Conservation (phyloP, 2,888 invertebrate genomes). For the Acanthopleura granulata region DNA sequence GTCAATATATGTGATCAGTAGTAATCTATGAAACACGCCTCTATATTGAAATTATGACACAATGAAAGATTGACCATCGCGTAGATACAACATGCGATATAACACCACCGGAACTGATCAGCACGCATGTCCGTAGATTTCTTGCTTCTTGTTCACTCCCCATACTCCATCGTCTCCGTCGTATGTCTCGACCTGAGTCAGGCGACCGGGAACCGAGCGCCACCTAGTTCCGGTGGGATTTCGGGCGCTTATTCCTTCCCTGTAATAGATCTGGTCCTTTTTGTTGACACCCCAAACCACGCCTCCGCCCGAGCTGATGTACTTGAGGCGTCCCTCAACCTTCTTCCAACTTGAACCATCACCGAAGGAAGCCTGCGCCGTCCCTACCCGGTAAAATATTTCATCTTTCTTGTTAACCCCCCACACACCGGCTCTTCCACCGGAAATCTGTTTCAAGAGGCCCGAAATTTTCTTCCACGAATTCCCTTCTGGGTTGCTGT, state of each 20-base stretch:
- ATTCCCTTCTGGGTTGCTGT: background rate
- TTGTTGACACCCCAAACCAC: background rate
- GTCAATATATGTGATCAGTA: too few species aligned
- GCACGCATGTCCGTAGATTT: background rate
- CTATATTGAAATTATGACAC: too few species aligned
- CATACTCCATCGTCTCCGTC: background rate
- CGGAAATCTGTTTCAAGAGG: background rate
- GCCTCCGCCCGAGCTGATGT: background rate
- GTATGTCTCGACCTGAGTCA: too few species aligned
- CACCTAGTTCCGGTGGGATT: too few species aligned
- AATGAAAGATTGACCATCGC: too few species aligned
- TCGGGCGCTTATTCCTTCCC: too few species aligned
- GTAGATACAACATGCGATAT: too few species aligned
- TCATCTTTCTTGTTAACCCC: background rate
- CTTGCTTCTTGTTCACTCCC: background rate
- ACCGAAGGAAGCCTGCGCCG: background rate
- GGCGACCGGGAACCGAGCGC: too few species aligned
- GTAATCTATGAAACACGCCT: too few species aligned
- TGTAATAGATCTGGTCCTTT: background rate
- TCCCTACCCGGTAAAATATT: background rate
- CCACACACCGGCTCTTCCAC: background rate
- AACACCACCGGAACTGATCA: background rate
- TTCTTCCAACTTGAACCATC: background rate
- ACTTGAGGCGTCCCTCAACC: background rate
- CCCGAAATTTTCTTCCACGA: background rate